phyloP scores from a whole-genome alignment of 1,140 invertebrate genomes.

The Zaprionus capensis region DNA sequence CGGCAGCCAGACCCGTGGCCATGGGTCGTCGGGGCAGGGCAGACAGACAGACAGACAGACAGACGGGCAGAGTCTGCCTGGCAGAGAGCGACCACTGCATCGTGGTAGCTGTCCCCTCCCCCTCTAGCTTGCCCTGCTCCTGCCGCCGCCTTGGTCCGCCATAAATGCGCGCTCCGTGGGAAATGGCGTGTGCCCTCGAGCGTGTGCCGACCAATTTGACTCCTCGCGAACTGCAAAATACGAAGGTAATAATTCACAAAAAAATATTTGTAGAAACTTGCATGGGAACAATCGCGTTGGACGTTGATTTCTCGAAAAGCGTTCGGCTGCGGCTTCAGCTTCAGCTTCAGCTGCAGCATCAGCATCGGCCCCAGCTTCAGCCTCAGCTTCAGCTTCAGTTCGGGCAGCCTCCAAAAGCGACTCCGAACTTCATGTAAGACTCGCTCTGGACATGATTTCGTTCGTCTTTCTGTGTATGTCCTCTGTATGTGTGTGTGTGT shows the following conservation, averaged over 20 bases:
- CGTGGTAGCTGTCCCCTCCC: not conserved
- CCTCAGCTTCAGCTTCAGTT: not conserved
- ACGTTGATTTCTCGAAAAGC: conserved; percentile 82
- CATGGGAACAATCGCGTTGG: conserved; percentile 81
- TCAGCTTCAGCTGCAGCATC: not conserved
- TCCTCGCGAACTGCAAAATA: conserved; percentile 83
- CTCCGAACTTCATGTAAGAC: conserved; percentile 40
- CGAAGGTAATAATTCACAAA: conserved; percentile 84
- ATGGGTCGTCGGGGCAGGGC: conserved; percentile 39
- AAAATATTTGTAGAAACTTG: conserved; percentile 83
- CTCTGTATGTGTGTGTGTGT: conserved; percentile 23
- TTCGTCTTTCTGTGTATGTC: conserved; percentile 5
- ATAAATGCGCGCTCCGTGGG: conserved; percentile 84
- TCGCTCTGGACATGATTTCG: conserved; percentile 46
- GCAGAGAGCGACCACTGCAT: conserved; percentile 11
- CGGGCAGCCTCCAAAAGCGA: not conserved
- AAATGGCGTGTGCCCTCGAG: conserved; percentile 85
- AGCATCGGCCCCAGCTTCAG: not conserved
- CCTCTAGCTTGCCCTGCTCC: not conserved
- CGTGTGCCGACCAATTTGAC: conserved; percentile 85
- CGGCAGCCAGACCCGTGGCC: conserved; percentile 22
- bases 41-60: conserved; percentile 7
- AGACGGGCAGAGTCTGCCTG: not conserved
- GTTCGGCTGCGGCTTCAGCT: conserved; percentile 52
- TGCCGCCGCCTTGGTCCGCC: conserved; percentile 34